A percentile compares a stretch with the other conserved stretches of the same genome.
Evolutionary conservation across 2,797 vertebrate species (phyloP).

Genomic region (Xenentodon cancila): DNA sequence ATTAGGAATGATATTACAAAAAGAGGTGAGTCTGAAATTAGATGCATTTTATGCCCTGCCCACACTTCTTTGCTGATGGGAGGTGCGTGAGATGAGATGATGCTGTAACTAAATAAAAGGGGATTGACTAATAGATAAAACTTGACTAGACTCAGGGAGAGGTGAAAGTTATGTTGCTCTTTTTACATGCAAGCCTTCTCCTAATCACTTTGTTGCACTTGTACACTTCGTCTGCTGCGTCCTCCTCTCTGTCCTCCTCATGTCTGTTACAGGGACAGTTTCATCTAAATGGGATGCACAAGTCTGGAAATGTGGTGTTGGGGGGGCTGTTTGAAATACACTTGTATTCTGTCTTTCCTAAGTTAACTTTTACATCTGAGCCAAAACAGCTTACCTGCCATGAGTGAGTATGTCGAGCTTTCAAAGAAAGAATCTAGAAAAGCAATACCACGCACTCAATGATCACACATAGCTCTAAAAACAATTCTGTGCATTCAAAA

Average conservation of each 20-base stretch:
- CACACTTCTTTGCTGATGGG: background rate
- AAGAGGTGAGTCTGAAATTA: too few relatives aligned
- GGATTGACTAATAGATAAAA: background rate
- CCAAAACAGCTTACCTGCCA: conserved; percentile 63
- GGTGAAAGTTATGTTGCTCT: conserved; percentile 42
- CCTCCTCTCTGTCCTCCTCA: conserved; percentile 17
- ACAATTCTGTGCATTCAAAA: too few relatives aligned
- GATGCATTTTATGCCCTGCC: too few relatives aligned
- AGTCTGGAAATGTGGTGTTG: conserved; percentile 70
- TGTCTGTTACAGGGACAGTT: conserved; percentile 55
- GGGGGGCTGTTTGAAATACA: conserved; percentile 75
- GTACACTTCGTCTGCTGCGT: conserved; percentile 2
- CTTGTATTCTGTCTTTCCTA: conserved; percentile 62
- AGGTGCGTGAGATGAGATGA: conserved; percentile 8
- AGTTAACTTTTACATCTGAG: conserved; percentile 68
- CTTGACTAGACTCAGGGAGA: background rate
- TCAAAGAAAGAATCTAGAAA: background rate
- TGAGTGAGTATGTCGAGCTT: conserved; percentile 48
- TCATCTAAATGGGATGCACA: conserved; percentile 63
- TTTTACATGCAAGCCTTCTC: conserved; percentile 15
- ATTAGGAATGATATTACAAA: too few relatives aligned
- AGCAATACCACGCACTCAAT: too few relatives aligned
- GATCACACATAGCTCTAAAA: too few relatives aligned
- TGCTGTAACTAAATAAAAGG: conserved; percentile 31
- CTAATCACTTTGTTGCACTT: conserved; percentile 17